These are phyloP conservation scores for Onthophagus sagittarius DNA, from an alignment of 2,888 invertebrate genomes.

Conservation along the genomic window DNA sequence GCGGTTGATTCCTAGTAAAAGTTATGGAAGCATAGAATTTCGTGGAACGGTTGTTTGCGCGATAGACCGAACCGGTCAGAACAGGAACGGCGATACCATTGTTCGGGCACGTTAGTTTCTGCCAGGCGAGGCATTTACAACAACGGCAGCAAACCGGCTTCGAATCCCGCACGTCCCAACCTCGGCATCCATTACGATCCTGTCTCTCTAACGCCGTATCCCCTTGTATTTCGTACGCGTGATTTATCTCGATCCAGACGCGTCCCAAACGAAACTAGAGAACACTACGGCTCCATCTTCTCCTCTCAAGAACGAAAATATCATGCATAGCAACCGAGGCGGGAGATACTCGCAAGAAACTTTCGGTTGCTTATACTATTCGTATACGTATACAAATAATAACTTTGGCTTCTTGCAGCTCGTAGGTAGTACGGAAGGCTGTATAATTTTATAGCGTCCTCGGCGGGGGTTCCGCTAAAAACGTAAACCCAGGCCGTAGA, in stretches of 20 bases:
- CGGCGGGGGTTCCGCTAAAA: neutral
- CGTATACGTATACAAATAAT: neutral
- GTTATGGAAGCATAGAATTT: neutral
- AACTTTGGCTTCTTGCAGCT: neutral
- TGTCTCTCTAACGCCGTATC: neutral
- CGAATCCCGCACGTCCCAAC: neutral
- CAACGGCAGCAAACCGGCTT: neutral
- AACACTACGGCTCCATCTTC: neutral
- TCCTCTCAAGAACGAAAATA: neutral
- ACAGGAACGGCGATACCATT: neutral
- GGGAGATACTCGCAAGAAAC: no score
- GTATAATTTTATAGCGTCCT: neutral
- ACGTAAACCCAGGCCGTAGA: neutral
- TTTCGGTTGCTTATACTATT: no score
- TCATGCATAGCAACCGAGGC: no score
- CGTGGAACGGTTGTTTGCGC: neutral
- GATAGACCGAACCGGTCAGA: neutral
- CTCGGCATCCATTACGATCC: neutral
- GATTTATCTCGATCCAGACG: neutral
- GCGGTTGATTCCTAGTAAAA: neutral
- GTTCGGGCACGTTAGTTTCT: neutral
- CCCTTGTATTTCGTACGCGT: neutral
- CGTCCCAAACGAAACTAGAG: neutral
- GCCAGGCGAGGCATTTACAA: neutral
- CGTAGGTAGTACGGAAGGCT: neutral